Conservation (phyloP, 1,140 invertebrate species). For the Drosophila leontia region DNA sequence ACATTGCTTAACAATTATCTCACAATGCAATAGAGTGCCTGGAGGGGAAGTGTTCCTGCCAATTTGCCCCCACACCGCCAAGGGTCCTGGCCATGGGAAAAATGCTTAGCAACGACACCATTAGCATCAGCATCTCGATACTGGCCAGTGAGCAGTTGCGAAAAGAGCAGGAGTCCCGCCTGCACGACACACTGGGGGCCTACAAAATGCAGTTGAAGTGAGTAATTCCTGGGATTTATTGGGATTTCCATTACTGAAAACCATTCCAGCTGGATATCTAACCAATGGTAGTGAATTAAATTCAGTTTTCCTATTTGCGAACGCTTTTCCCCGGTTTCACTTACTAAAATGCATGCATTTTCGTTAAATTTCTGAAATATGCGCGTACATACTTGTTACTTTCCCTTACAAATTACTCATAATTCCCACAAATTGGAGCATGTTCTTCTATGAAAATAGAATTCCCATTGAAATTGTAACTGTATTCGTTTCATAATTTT, state of each 20-base stretch:
- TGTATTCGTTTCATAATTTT: not conserved
- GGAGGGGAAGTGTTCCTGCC: constrained; percentile 66
- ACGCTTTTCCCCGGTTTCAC: too few relatives aligned
- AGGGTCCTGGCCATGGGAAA: constrained; percentile 54
- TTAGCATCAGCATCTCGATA: constrained; percentile 61
- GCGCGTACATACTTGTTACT: too few relatives aligned
- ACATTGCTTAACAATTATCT: too few relatives aligned
- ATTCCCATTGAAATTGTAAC: not conserved
- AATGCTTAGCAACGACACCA: constrained; percentile 70
- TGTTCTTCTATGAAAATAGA: too few relatives aligned
- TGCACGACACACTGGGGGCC: constrained; percentile 43
- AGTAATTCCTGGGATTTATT: constrained; percentile 15
- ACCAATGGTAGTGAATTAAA: too few relatives aligned
- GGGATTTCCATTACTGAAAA: not conserved
- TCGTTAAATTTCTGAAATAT: too few relatives aligned
- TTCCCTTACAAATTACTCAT: too few relatives aligned
- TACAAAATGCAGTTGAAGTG: constrained; percentile 72
- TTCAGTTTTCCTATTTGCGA: too few relatives aligned
- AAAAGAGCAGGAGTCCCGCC: constrained; percentile 37
- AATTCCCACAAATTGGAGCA: too few relatives aligned
- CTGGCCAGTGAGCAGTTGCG: constrained; percentile 56
- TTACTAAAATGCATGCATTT: too few relatives aligned
- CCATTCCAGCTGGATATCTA: too few relatives aligned
- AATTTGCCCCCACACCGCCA: constrained; percentile 42
- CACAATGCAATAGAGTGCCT: constrained; percentile 56